Evolutionary conservation across 2,797 vertebrate species (phyloP).

Genomic region (Coluber constrictor): DNA sequence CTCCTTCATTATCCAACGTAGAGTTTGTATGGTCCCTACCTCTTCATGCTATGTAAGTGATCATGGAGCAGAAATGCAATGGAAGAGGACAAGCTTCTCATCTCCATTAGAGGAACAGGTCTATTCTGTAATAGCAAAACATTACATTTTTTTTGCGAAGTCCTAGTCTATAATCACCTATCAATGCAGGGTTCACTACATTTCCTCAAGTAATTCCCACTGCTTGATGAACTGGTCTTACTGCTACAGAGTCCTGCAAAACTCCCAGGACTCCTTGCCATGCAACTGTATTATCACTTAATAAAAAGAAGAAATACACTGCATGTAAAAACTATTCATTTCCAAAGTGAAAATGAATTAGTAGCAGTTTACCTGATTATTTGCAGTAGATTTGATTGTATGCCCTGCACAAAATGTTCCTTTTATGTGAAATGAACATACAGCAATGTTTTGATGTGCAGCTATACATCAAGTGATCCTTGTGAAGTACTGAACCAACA

Average conservation of each 20-base stretch:
- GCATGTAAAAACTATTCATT: background rate
- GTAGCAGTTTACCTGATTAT: background rate
- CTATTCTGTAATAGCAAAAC: background rate
- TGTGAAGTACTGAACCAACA: background rate
- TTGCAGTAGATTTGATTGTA: background rate
- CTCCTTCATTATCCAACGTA: background rate
- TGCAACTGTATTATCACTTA: background rate
- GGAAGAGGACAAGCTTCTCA: background rate
- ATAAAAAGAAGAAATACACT: background rate
- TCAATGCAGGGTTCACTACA: background rate
- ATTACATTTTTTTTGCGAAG: background rate
- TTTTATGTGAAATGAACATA: constrained; percentile 1
- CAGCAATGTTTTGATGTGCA: background rate
- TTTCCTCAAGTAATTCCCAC: background rate
- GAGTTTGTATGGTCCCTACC: background rate
- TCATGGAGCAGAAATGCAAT: background rate
- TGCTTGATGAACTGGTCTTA: background rate
- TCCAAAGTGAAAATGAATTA: constrained; percentile 11
- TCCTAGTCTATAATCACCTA: background rate
- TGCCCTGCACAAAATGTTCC: background rate
- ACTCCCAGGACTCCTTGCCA: background rate
- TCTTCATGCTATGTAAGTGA: background rate
- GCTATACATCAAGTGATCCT: background rate
- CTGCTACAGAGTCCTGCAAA: background rate
- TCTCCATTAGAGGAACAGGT: background rate